Percentiles rank a stretch among this genome's conserved stretches.
phyloP scores from a whole-genome alignment of 1,140 invertebrate genomes.

The Zaprionus kolodkinae region DNA sequence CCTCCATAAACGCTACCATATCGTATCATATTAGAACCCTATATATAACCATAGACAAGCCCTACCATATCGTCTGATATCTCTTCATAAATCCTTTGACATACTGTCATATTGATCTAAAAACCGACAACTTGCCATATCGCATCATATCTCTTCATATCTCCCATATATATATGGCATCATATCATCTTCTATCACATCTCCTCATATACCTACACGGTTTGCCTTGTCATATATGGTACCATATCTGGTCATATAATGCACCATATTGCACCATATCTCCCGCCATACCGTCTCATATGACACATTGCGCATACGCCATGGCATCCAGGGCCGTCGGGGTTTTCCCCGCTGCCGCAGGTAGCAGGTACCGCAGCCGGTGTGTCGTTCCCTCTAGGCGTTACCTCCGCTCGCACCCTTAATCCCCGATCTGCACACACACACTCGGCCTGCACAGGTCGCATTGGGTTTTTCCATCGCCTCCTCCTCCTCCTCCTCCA shows the following conservation, averaged over 20 bases:
- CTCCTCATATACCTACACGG: too few species aligned
- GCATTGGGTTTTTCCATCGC: slow-evolving; percentile 32
- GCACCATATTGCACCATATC: not conserved
- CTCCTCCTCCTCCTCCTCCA: not conserved
- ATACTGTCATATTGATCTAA: too few species aligned
- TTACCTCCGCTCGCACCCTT: slow-evolving; percentile 69
- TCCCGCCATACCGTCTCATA: too few species aligned
- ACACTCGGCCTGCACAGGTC: not conserved
- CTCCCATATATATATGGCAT: slow-evolving; percentile 9
- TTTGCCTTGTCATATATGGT: too few species aligned
- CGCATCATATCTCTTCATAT: not conserved
- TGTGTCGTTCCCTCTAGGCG: slow-evolving; percentile 34
- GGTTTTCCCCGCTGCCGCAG: not conserved
- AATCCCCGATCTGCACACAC: slow-evolving; percentile 46
- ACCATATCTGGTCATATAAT: not conserved
- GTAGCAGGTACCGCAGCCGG: slow-evolving; percentile 15
- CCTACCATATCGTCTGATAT: too few species aligned
- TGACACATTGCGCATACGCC: slow-evolving; percentile 43
- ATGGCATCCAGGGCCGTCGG: not conserved
- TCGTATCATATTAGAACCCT: too few species aligned
- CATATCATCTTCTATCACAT: not conserved
- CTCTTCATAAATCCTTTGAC: too few species aligned
- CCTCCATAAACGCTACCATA: too few species aligned
- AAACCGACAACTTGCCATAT: too few species aligned
- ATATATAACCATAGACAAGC: too few species aligned